Conservation (phyloP, 1,140 invertebrate species). For the Antheraea mylitta region DNA sequence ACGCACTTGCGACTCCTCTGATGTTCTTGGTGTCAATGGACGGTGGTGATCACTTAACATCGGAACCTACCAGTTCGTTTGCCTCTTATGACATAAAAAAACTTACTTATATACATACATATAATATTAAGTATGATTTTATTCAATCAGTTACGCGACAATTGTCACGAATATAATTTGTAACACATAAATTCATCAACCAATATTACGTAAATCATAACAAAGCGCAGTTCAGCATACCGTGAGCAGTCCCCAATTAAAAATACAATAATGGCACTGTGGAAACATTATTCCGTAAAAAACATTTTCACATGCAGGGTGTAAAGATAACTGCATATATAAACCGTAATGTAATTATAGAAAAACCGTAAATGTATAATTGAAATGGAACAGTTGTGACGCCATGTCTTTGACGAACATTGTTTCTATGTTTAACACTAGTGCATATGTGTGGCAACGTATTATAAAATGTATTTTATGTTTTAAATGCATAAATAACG, state of each 20-base stretch:
- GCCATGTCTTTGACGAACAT: not conserved
- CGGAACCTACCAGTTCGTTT: too few species aligned
- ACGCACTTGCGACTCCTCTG: too few species aligned
- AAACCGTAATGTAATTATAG: slow-evolving; percentile 42
- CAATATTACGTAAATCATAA: not conserved
- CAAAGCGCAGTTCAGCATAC: not conserved
- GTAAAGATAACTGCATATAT: slow-evolving; percentile 35
- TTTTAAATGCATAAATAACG: not conserved
- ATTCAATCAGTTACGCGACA: not conserved
- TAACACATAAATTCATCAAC: not conserved
- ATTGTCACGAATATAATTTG: not conserved
- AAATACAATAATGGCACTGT: not conserved
- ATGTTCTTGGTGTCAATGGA: too few species aligned
- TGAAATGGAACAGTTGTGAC: not conserved
- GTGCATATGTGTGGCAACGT: not conserved
- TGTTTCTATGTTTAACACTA: not conserved
- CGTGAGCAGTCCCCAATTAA: not conserved
- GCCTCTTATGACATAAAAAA: too few species aligned
- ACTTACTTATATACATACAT: too few species aligned
- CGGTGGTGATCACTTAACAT: too few species aligned
- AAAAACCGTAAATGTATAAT: slow-evolving; percentile 11
- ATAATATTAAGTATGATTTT: too few species aligned
- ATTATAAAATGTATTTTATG: not conserved
- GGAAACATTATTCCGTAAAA: not conserved
- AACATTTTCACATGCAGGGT: slow-evolving; percentile 12